phyloP scores from a whole-genome alignment of 2,888 invertebrate genomes.

The Phyllotreta cruciferae region DNA sequence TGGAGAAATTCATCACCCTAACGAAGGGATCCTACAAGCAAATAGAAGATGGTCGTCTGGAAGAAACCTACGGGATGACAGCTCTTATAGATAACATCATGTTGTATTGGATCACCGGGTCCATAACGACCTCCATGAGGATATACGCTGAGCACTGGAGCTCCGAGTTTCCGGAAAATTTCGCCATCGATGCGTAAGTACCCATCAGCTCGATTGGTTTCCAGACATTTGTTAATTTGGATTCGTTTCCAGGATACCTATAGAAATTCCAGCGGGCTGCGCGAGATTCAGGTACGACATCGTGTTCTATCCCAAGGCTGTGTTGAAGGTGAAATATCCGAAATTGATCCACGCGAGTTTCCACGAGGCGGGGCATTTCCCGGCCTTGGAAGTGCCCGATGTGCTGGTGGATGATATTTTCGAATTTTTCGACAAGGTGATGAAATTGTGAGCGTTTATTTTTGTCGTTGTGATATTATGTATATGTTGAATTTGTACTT shows the following conservation, averaged over 20 bases:
- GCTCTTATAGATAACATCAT: slow-evolving; percentile 78
- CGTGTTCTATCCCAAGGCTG: slow-evolving; percentile 64
- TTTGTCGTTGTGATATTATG: too few relatives aligned
- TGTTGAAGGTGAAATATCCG: slow-evolving; percentile 67
- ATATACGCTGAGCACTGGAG: slow-evolving; percentile 70
- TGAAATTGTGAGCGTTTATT: too few relatives aligned
- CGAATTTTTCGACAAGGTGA: slow-evolving; percentile 39
- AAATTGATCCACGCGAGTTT: slow-evolving; percentile 67
- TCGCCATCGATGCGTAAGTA: neutral
- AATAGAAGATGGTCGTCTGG: slow-evolving; percentile 71
- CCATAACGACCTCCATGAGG: slow-evolving; percentile 76
- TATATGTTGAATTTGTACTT: too few relatives aligned
- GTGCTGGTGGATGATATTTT: slow-evolving; percentile 49
- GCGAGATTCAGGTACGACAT: slow-evolving; percentile 78
- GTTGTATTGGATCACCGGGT: slow-evolving; percentile 79
- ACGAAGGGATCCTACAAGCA: slow-evolving; percentile 64
- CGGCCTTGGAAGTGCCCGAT: slow-evolving; percentile 49
- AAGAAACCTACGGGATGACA: slow-evolving; percentile 71
- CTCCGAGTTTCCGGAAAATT: neutral
- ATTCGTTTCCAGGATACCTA: slow-evolving; percentile 64
- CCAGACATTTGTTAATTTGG: neutral
- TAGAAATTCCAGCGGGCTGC: slow-evolving; percentile 75
- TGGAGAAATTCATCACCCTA: slow-evolving; percentile 87
- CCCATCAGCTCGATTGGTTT: neutral
- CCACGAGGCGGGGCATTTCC: slow-evolving; percentile 48